phyloP scores from a whole-genome alignment of 2,797 vertebrate species.

The Macropus fuliginosus region DNA sequence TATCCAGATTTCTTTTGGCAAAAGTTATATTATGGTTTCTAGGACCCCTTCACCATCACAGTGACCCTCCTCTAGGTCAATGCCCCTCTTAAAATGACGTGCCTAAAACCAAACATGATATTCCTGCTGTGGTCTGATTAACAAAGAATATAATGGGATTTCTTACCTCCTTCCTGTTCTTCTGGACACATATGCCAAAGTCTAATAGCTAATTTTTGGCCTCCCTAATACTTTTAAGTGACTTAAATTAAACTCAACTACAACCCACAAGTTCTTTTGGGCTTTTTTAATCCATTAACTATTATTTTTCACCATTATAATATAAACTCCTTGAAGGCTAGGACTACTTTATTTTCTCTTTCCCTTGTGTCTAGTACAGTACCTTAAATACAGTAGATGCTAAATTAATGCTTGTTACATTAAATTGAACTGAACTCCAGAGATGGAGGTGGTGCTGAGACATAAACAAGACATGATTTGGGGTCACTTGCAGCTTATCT shows the following conservation, averaged over 20 bases:
- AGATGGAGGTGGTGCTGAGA: neutral
- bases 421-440: neutral
- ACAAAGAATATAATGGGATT: neutral
- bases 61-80: neutral
- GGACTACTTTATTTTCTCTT: neutral
- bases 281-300: neutral
- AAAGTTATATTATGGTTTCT: neutral
- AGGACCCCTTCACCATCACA: neutral
- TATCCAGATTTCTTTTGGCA: neutral
- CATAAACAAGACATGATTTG: neutral
- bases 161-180: neutral
- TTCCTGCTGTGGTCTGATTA: neutral
- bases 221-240: neutral
- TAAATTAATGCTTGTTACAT: neutral
- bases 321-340: neutral
- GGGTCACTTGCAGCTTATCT: neutral
- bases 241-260: neutral
- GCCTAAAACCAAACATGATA: neutral
- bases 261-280: neutral
- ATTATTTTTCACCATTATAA: neutral
- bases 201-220: neutral
- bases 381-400: neutral
- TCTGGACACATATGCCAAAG: neutral
- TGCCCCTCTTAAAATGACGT: neutral
- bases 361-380: neutral